phyloP scores from a whole-genome alignment of 2,888 invertebrate genomes.

The Pyrochroa serraticornis region DNA sequence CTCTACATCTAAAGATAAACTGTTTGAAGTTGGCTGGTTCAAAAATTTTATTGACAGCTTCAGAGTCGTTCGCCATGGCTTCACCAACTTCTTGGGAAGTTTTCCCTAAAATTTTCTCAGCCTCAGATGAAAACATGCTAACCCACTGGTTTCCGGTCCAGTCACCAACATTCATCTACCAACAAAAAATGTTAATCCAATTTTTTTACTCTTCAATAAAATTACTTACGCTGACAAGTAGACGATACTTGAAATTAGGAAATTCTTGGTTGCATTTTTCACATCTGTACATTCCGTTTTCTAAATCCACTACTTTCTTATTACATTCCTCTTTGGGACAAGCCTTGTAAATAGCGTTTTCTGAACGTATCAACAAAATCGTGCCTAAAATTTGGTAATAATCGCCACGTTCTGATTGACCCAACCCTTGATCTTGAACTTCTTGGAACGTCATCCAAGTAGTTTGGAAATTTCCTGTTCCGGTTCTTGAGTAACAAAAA shows the following conservation, averaged over 20 bases:
- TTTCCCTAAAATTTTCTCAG: conserved; percentile 76
- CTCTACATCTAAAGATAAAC: conserved; percentile 82
- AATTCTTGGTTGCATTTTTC: conserved; percentile 92
- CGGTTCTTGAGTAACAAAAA: conserved; percentile 16
- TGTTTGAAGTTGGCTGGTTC: conserved; percentile 78
- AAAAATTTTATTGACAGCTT: conserved; percentile 71
- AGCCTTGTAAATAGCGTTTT: conserved; percentile 89
- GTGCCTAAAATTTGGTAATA: conserved; percentile 82
- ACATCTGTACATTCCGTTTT: conserved; percentile 88
- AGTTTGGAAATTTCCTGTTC: conserved; percentile 45
- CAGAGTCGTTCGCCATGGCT: conserved; percentile 70
- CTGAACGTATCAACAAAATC: conserved; percentile 77
- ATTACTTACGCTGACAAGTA: conserved; percentile 76
- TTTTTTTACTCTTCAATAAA: too few species aligned
- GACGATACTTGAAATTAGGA: conserved; percentile 84
- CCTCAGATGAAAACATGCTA: conserved; percentile 86
- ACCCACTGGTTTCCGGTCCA: conserved; percentile 88
- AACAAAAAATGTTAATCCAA: too few species aligned
- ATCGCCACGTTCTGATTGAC: conserved; percentile 78
- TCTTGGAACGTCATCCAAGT: conserved; percentile 82
- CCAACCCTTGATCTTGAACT: conserved; percentile 72
- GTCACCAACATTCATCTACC: conserved; percentile 84
- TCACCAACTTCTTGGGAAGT: conserved; percentile 80
- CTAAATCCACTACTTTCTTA: conserved; percentile 91
- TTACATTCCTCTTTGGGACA: conserved; percentile 91